A percentile compares a stretch with the other conserved stretches of the same genome.
These are phyloP conservation scores for Coregonus ussuriensis DNA, from an alignment of 2,797 vertebrate species.

Conservation along the genomic window DNA sequence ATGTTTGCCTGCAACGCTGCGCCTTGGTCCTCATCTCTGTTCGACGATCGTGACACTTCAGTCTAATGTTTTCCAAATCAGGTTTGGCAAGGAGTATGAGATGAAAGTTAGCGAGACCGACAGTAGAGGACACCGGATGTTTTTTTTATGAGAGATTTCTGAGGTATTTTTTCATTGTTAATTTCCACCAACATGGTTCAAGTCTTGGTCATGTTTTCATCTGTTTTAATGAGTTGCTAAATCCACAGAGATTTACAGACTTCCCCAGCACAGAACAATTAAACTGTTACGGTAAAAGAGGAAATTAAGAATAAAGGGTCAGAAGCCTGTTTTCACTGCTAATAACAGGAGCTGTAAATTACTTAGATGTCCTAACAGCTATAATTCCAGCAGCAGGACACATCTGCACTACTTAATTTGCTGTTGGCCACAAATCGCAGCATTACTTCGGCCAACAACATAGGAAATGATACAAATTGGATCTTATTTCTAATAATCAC, in stretches of 20 bases:
- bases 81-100: background rate
- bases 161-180: background rate
- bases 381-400: conserved; percentile 44
- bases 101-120: background rate
- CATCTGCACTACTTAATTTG: conserved; percentile 51
- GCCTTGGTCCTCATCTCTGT: no score
- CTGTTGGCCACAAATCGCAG: conserved; percentile 60
- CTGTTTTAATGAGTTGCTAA: background rate
- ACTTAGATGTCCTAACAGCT: conserved; percentile 33
- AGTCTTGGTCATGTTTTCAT: background rate
- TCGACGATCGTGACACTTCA: background rate
- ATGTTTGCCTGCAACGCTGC: no score
- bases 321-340: conserved; percentile 26
- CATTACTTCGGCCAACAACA: conserved; percentile 54
- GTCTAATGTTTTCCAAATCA: background rate
- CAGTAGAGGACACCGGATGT: background rate
- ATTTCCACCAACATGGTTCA: conserved; percentile 4
- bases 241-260: conserved; percentile 11
- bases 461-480: conserved; percentile 62
- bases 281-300: conserved; percentile 22
- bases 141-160: background rate
- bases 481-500: conserved; percentile 60
- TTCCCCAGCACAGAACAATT: background rate
- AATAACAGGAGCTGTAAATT: conserved; percentile 42
- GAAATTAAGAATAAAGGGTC: conserved; percentile 35